Evolutionary conservation across 2,888 invertebrate genomes (phyloP).

Genomic region (Drosophila affinis): DNA sequence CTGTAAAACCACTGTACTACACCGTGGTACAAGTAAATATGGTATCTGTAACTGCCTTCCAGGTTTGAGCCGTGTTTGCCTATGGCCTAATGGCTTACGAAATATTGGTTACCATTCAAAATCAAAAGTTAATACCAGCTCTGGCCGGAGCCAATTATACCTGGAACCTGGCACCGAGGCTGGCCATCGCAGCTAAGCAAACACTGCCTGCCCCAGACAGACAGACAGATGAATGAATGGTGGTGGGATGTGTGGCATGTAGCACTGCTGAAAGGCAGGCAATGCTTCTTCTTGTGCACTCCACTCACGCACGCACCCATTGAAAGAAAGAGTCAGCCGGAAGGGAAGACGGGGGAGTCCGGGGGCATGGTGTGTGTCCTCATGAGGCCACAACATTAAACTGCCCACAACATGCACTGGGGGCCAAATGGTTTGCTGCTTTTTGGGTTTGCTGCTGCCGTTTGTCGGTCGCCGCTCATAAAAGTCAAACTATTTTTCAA

Average conservation of each 20-base stretch:
- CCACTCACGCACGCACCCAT: constrained; percentile 40
- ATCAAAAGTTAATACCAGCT: not conserved
- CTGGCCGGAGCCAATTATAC: not conserved
- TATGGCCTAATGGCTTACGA: not conserved
- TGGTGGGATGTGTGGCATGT: not conserved
- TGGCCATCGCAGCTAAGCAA: not conserved
- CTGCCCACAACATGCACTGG: constrained; percentile 35
- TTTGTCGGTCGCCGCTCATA: constrained; percentile 69
- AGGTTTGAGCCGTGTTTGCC: not conserved
- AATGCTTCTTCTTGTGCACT: constrained; percentile 30
- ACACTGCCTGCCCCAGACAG: constrained; percentile 1
- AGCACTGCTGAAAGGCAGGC: constrained; percentile 10
- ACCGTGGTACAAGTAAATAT: not conserved
- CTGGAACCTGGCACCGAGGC: not conserved
- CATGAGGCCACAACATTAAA: constrained; percentile 28
- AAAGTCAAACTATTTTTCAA: constrained; percentile 80
- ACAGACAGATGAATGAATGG: not conserved
- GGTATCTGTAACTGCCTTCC: not conserved
- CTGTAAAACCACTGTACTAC: not conserved
- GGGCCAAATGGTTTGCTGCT: constrained; percentile 31
- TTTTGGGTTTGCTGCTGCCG: constrained; percentile 16
- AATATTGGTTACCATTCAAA: not conserved
- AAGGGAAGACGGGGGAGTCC: constrained; percentile 9
- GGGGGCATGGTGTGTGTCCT: not conserved
- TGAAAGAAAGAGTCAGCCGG: not conserved